These are phyloP conservation scores for Drosophila ogumai DNA, from an alignment of 1,140 invertebrate genomes.

Conservation along the genomic window DNA sequence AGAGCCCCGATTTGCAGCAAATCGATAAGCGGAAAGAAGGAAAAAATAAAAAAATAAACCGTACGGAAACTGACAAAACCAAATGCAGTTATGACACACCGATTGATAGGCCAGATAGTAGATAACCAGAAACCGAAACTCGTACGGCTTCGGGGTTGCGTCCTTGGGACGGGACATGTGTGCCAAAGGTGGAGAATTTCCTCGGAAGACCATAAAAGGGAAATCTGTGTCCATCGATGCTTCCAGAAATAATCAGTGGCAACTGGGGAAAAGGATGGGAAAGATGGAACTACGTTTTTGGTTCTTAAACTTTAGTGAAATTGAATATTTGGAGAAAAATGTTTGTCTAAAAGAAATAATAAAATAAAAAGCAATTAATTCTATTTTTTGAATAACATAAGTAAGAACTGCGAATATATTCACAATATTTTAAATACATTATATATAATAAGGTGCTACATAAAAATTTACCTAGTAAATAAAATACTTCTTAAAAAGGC, in stretches of 20 bases:
- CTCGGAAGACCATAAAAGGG: conserved; percentile 22
- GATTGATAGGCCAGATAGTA: conserved; percentile 62
- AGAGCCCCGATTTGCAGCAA: conserved; percentile 69
- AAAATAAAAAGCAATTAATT: not conserved
- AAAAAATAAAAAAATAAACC: conserved; percentile 6
- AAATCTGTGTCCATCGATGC: not conserved
- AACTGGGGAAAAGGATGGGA: not conserved
- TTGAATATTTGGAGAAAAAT: not conserved
- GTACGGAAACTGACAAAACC: conserved; percentile 63
- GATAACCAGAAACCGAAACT: conserved; percentile 27
- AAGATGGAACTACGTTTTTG: not conserved
- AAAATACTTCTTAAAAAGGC: no score
- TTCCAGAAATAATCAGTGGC: conserved; percentile 20
- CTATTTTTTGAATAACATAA: no score
- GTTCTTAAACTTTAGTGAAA: not conserved
- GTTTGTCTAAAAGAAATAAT: not conserved
- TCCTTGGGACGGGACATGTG: conserved; percentile 23
- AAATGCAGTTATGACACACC: conserved; percentile 73
- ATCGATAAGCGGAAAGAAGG: conserved; percentile 59
- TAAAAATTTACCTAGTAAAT: no score
- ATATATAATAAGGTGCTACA: no score
- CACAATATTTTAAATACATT: no score
- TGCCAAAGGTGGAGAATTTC: conserved; percentile 27
- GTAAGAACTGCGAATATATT: no score
- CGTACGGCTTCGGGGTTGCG: conserved; percentile 27